phyloP scores from a whole-genome alignment of 2,113 vertebrate species.

The Platichthys stellatus region DNA sequence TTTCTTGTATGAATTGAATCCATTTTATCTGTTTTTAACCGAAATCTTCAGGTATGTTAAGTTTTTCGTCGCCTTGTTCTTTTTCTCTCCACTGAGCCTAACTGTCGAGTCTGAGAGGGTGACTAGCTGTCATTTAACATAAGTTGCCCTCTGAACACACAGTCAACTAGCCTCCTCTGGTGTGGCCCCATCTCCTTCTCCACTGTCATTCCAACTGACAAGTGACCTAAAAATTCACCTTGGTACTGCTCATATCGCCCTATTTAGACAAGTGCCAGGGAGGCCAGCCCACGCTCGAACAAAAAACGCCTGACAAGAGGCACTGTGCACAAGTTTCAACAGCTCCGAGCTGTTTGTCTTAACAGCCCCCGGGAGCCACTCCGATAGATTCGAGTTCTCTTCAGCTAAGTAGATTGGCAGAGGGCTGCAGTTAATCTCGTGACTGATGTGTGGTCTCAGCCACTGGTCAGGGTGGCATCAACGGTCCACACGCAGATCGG shows the following conservation, averaged over 20 bases:
- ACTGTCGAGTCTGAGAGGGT: slow-evolving; percentile 38
- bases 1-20: background rate
- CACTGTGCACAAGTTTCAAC: slow-evolving; percentile 49
- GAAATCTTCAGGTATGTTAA: background rate
- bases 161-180: slow-evolving; percentile 56
- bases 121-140: slow-evolving; percentile 67
- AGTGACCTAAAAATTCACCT: slow-evolving; percentile 77
- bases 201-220: slow-evolving; percentile 73
- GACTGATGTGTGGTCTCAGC: slow-evolving; percentile 54
- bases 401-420: slow-evolving; percentile 57
- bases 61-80: background rate
- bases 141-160: slow-evolving; percentile 54
- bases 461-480: slow-evolving; percentile 36
- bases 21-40: background rate
- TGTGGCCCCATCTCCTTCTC: slow-evolving; percentile 55
- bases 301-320: slow-evolving; percentile 48
- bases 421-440: slow-evolving; percentile 56
- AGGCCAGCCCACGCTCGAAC: slow-evolving; percentile 9
- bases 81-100: slow-evolving; percentile 20
- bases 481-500: background rate
- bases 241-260: slow-evolving; percentile 60
- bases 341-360: slow-evolving; percentile 57
- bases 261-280: slow-evolving; percentile 70
- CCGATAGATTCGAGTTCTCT: slow-evolving; percentile 52
- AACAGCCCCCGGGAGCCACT: slow-evolving; percentile 50